A percentile compares a stretch with the other conserved stretches of the same genome.
Conservation (phyloP, 2,888 invertebrate genomes). For the Tortricodes alternella region DNA sequence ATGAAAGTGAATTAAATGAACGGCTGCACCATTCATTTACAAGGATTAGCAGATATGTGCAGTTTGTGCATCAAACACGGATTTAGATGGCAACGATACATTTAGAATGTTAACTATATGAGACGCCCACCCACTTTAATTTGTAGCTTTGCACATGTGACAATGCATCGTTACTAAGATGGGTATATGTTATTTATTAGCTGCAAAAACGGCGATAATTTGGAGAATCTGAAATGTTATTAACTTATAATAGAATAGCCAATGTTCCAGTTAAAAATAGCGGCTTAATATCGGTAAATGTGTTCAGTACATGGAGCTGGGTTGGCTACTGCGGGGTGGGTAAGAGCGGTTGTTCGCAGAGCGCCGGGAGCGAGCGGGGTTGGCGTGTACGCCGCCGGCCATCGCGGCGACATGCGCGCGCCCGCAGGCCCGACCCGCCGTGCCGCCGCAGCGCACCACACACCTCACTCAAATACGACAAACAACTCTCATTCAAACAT, state of each 20-base stretch:
- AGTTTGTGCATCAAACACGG: constrained; percentile 37
- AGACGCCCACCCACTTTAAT: constrained; percentile 26
- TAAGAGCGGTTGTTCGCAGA: constrained; percentile 52
- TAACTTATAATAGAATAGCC: not conserved
- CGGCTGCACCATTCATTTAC: constrained; percentile 65
- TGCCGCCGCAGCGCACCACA: no score
- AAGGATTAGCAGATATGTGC: constrained; percentile 64
- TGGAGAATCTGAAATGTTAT: not conserved
- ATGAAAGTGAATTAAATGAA: constrained; percentile 77
- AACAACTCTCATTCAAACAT: constrained; percentile 6
- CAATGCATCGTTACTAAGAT: not conserved
- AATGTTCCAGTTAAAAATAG: not conserved
- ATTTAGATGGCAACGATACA: constrained; percentile 34
- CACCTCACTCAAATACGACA: constrained; percentile 11
- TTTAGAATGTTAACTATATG: constrained; percentile 35
- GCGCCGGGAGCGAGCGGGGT: constrained; percentile 54
- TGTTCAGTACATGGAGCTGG: constrained; percentile 24
- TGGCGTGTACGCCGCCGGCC: constrained; percentile 63
- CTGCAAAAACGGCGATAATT: not conserved
- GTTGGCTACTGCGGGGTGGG: constrained; percentile 44
- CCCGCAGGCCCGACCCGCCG: constrained; percentile 18
- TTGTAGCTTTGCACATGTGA: constrained; percentile 13
- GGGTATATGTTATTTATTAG: not conserved
- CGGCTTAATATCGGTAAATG: not conserved
- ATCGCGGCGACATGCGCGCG: constrained; percentile 45